Percentiles rank a stretch among this genome's conserved stretches.
Evolutionary conservation across 2,888 invertebrate species (phyloP).

Genomic region (Temnothorax unifasciatus): DNA sequence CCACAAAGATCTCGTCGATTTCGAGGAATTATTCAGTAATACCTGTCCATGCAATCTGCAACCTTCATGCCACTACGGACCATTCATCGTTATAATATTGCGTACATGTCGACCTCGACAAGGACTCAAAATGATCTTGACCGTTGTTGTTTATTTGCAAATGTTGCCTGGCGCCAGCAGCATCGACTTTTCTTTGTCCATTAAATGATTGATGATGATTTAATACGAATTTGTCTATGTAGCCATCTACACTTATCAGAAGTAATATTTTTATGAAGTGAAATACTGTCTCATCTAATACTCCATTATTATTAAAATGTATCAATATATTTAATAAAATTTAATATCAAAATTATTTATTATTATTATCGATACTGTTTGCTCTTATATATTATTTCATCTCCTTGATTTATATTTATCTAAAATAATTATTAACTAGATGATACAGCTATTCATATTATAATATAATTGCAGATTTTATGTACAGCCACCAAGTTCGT

Average conservation of each 20-base stretch:
- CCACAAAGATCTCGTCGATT: conserved; percentile 10
- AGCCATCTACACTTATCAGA: background rate
- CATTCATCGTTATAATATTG: conserved; percentile 43
- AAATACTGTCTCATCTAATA: background rate
- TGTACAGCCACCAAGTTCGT: background rate
- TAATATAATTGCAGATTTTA: background rate
- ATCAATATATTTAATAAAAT: conserved; percentile 13
- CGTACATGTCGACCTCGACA: conserved; percentile 64
- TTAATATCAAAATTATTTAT: background rate
- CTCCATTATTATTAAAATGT: background rate
- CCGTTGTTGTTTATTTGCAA: conserved; percentile 61
- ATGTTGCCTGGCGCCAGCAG: conserved; percentile 40
- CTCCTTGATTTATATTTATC: background rate
- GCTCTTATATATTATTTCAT: background rate
- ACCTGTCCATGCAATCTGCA: conserved; percentile 19
- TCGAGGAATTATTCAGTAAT: conserved; percentile 39
- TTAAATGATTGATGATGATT: background rate
- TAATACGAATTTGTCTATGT: background rate
- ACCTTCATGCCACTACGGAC: conserved; percentile 41
- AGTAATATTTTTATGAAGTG: background rate
- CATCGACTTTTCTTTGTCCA: conserved; percentile 26
- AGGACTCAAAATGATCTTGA: conserved; percentile 72
- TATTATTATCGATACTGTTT: background rate
- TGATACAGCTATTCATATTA: background rate
- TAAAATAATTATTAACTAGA: background rate